Conservation (phyloP, 2,113 vertebrate genomes). For the Penelope pileata region DNA sequence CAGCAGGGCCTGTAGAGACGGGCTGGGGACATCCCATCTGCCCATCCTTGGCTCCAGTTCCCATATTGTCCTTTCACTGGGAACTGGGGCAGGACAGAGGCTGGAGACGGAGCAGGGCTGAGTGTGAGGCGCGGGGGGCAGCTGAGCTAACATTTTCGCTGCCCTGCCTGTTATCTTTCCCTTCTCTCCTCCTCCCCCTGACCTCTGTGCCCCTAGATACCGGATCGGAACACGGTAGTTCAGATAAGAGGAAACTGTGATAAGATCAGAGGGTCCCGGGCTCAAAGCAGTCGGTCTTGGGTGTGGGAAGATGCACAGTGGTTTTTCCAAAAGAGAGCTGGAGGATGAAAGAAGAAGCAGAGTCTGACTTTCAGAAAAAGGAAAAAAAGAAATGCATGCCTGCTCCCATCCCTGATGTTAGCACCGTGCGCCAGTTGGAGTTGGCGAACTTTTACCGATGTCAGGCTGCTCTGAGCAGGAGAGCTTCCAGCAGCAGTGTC, state of each 20-base stretch:
- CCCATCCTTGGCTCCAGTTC: neutral
- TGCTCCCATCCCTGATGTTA: neutral
- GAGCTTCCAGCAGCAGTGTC: neutral
- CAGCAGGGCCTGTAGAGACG: neutral
- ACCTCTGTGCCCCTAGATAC: neutral
- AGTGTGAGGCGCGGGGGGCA: slow-evolving; percentile 11
- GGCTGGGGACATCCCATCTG: neutral
- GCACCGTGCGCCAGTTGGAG: neutral
- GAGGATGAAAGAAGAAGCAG: neutral
- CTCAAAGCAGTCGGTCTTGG: slow-evolving; percentile 39
- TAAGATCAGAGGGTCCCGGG: neutral
- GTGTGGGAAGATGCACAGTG: neutral
- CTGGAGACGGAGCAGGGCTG: neutral
- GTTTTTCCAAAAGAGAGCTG: neutral
- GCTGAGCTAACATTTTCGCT: slow-evolving; percentile 60
- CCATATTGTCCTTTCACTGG: slow-evolving; percentile 1
- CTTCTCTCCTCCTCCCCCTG: neutral
- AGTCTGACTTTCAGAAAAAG: neutral
- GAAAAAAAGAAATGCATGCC: neutral
- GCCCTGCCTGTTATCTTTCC: neutral
- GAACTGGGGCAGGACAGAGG: neutral
- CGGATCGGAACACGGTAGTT: neutral
- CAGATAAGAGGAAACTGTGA: slow-evolving; percentile 1
- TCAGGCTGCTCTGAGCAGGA: neutral
- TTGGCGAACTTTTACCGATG: neutral